Conservation (phyloP, 2,113 vertebrate species). For the Natator depressus region DNA sequence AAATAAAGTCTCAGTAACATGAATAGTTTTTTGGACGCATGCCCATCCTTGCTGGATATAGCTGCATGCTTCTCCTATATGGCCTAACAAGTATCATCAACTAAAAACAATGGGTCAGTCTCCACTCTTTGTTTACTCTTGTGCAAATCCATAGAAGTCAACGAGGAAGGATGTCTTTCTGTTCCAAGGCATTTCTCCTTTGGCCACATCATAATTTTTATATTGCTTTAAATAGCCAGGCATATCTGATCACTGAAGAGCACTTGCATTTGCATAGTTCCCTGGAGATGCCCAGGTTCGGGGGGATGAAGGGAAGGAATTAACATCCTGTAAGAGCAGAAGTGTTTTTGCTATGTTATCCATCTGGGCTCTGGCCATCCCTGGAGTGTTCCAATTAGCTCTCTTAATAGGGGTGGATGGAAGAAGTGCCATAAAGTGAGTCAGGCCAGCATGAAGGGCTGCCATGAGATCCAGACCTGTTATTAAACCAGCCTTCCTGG, state of each 20-base stretch:
- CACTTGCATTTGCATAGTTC: background rate
- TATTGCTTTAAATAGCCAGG: background rate
- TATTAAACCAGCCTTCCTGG: constrained; percentile 20
- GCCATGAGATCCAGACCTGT: background rate
- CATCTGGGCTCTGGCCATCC: background rate
- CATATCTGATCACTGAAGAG: background rate
- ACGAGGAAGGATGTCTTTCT: background rate
- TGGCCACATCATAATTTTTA: background rate
- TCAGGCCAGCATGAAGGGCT: background rate
- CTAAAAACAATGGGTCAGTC: background rate
- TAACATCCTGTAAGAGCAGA: background rate
- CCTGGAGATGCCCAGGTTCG: background rate
- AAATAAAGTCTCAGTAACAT: background rate
- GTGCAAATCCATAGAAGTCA: background rate
- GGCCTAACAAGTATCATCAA: background rate
- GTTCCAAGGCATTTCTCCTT: constrained; percentile 3
- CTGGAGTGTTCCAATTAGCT: constrained; percentile 42
- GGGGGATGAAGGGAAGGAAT: constrained; percentile 7
- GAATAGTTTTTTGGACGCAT: constrained; percentile 15
- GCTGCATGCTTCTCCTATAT: background rate
- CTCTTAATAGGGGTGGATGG: background rate
- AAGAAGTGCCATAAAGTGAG: constrained; percentile 30
- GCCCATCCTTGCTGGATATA: background rate
- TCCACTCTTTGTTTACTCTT: background rate
- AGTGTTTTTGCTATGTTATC: background rate